These are phyloP conservation scores for Platysternon megacephalum DNA, from an alignment of 2,113 vertebrate species.

Conservation along the genomic window DNA sequence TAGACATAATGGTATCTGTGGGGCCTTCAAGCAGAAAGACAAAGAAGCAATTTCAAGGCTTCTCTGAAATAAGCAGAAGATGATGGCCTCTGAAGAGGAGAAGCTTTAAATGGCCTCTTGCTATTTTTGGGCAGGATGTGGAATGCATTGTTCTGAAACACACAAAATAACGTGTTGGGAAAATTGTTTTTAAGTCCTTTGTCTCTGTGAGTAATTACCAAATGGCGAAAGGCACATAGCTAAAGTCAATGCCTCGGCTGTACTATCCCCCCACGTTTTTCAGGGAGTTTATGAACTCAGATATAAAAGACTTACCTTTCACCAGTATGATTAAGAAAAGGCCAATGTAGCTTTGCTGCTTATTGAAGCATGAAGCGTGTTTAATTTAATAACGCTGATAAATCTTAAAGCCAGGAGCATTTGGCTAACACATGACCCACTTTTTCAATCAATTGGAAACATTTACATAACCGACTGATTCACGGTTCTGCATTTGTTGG, in stretches of 20 bases:
- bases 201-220: neutral
- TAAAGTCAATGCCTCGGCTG: neutral
- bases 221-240: neutral
- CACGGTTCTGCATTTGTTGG: slow-evolving; percentile 33
- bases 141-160: neutral
- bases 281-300: neutral
- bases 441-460: slow-evolving; percentile 87
- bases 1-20: slow-evolving; percentile 1
- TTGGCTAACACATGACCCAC: slow-evolving; percentile 91
- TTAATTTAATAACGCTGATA: slow-evolving; percentile 94
- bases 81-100: neutral
- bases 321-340: slow-evolving; percentile 73
- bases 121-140: slow-evolving; percentile 6
- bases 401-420: slow-evolving; percentile 87
- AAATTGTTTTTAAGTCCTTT: slow-evolving; percentile 45
- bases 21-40: slow-evolving; percentile 15
- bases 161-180: neutral
- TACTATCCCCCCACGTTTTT: slow-evolving; percentile 35
- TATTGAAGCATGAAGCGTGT: slow-evolving; percentile 89
- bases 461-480: slow-evolving; percentile 76
- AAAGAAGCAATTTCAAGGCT: slow-evolving; percentile 34
- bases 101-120: neutral
- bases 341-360: slow-evolving; percentile 81
- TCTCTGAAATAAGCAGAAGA: neutral
- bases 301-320: slow-evolving; percentile 68